phyloP scores from a whole-genome alignment of 2,113 vertebrate genomes.

The Aythya baeri region DNA sequence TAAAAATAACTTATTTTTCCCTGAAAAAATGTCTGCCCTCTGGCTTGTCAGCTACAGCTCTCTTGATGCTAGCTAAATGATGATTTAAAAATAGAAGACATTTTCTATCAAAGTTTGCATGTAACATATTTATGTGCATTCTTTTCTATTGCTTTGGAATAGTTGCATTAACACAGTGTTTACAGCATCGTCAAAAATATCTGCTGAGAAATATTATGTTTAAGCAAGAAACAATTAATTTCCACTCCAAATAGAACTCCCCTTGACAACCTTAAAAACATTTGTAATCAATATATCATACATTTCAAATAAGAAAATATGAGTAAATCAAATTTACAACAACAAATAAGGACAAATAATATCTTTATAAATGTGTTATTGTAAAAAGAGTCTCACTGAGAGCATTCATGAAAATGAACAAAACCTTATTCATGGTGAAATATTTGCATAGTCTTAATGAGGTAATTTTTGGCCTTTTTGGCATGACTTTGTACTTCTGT shows the following conservation, averaged over 20 bases:
- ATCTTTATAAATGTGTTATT: background rate
- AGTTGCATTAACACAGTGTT: background rate
- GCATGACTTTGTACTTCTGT: background rate
- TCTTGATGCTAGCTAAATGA: background rate
- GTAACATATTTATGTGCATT: background rate
- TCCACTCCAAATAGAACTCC: background rate
- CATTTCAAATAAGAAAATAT: background rate
- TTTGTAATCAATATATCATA: background rate
- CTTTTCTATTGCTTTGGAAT: background rate
- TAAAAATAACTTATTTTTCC: background rate
- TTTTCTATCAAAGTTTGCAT: background rate
- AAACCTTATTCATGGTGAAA: background rate
- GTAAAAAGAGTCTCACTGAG: background rate
- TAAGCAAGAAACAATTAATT: background rate
- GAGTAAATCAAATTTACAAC: background rate
- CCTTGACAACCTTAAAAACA: background rate
- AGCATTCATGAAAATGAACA: background rate
- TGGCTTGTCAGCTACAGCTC: background rate
- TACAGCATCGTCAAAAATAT: background rate
- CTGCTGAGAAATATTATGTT: background rate
- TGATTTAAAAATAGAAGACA: background rate
- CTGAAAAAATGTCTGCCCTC: background rate
- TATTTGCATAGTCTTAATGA: background rate
- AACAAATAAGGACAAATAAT: background rate
- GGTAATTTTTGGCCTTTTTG: background rate